Evolutionary conservation across 1,140 invertebrate genomes (phyloP), one percentile per base, ranked within the genome.

Genomic region (Caenorhabditis briggsae): DNA sequence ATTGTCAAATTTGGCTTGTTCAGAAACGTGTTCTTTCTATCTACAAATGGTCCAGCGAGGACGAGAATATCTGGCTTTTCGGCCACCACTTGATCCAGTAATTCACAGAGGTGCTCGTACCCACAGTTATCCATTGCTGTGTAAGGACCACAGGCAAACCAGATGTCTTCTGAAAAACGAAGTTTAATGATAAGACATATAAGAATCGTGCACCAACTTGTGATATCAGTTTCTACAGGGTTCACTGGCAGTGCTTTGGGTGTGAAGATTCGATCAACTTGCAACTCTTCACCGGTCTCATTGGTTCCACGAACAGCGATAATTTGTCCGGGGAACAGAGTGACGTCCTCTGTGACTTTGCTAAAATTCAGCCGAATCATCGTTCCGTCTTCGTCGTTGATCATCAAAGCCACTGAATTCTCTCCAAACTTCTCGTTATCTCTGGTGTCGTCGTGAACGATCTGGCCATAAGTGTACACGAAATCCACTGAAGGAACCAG

Each of bases 331-430:
- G 70, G 70, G 18, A 78, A 78, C 5, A 78, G 46, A 12, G 70
- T 78, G 0, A 78, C 18, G n/a, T 78, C 70, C 3, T 78, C 70
- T 20, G 70, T 50, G 2, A 78, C n/a, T 50, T 78, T 78, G 11
- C 70, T 78, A 2, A 78, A 50, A 23, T 78, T 46, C n/a, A 78
- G 23, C 0, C 70, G 43, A 53, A 78, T 16, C 70, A 78, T 50
- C 18, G 70, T 78, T 48, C 70, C 70, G 23, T 78, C 70, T 53
- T 78, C 70, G n/a, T 78, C 70, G 14, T 78, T 74, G n/a, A 74
- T 78, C 70, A 78, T 78, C 7, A 78, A 23, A 16, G 70, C 70
- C 3, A 50, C 70, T 20, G 70, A 78, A 48, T 78, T 33, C n/a
- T 78, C 70, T 53, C 70, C 70, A 14, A 78, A 78, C 46, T 78